Conservation (phyloP, 2,113 vertebrate genomes). For the Herpailurus yagouaroundi region DNA sequence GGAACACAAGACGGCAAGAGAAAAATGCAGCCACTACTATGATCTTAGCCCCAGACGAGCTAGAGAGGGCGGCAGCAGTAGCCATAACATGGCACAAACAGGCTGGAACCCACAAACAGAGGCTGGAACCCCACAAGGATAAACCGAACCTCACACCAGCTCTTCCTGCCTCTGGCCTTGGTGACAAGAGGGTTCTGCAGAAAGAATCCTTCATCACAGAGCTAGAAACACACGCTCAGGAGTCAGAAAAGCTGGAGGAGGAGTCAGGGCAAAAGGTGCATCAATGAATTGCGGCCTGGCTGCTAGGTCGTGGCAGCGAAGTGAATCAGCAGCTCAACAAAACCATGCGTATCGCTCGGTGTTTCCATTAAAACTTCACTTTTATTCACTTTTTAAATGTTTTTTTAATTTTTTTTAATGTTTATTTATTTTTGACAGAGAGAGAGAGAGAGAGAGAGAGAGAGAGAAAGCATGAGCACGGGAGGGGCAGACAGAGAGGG, state of each 20-base stretch:
- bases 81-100: background rate
- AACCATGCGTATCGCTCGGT: background rate
- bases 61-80: accelerated
- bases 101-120: background rate
- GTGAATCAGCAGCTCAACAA: background rate
- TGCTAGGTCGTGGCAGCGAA: background rate
- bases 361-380: background rate
- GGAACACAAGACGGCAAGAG: background rate
- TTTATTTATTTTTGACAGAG: too few species aligned
- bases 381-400: background rate
- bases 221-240: background rate
- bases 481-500: too few species aligned
- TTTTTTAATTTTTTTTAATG: too few species aligned
- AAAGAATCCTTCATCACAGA: background rate
- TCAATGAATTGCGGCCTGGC: too few species aligned
- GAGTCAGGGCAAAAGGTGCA: background rate
- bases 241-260: background rate
- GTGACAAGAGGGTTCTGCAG: background rate
- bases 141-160: background rate
- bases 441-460: too few species aligned
- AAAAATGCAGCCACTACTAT: background rate
- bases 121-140: background rate
- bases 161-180: background rate
- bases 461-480: too few species aligned
- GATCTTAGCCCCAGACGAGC: background rate